A percentile compares a stretch with the other conserved stretches of the same genome.
Conservation (phyloP, 2,797 vertebrate species). For the Sus cebifrons region DNA sequence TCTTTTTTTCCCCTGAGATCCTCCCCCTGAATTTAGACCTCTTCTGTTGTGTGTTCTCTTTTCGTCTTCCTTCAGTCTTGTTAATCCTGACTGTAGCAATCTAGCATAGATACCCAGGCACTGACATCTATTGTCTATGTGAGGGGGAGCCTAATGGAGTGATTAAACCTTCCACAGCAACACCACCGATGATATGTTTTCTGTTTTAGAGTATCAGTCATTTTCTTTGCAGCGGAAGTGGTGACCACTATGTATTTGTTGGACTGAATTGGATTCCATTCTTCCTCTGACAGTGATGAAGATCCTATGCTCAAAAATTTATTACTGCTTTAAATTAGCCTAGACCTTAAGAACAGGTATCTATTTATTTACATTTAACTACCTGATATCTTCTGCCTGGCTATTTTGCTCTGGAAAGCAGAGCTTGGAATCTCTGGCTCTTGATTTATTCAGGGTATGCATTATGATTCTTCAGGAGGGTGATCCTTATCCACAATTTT, state of each 20-base stretch:
- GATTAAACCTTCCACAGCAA: not conserved
- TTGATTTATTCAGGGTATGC: not conserved
- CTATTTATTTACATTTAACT: constrained; percentile 64
- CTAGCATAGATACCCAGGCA: not conserved
- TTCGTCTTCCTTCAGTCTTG: not conserved
- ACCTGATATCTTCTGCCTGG: not conserved
- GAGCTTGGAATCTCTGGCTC: constrained; percentile 28
- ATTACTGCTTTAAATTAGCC: constrained; percentile 64
- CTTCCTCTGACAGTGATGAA: constrained; percentile 64
- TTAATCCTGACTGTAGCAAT: not conserved
- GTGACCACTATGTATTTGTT: constrained; percentile 8
- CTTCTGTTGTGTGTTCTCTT: not conserved
- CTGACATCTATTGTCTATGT: not conserved
- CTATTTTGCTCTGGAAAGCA: constrained; percentile 48
- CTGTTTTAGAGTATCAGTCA: not conserved
- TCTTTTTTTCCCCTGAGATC: not conserved
- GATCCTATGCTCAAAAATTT: constrained; percentile 46
- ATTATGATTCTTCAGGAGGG: constrained; percentile 11
- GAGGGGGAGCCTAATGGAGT: not conserved
- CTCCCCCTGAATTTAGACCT: constrained; percentile 17
- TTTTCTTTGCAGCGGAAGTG: not conserved
- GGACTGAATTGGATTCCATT: constrained; percentile 62
- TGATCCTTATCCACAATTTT: not conserved
- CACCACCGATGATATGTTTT: not conserved
- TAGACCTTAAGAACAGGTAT: constrained; percentile 38